phyloP scores from a whole-genome alignment of 1,140 invertebrate species.

The Drosophila tropicalis region DNA sequence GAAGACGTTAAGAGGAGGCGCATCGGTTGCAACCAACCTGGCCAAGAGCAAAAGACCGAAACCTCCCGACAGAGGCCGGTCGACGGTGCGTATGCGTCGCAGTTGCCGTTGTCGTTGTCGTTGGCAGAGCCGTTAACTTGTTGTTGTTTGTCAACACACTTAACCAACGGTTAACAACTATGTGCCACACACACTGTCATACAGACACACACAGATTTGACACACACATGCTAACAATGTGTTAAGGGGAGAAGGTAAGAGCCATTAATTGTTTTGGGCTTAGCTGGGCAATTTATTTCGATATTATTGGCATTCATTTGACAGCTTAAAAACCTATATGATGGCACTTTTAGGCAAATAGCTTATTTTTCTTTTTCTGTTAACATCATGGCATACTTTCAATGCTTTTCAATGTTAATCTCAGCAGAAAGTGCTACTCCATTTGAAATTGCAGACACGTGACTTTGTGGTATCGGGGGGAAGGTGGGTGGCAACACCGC shows the following conservation, averaged over 20 bases:
- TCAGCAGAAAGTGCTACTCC: conserved; percentile 57
- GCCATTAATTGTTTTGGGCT: conserved; percentile 26
- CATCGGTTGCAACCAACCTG: conserved; percentile 26
- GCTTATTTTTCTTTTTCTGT: conserved; percentile 8
- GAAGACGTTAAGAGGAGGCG: conserved; percentile 45
- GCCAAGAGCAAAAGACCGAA: conserved; percentile 9
- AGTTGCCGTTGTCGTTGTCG: conserved; percentile 17
- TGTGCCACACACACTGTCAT: conserved; percentile 37
- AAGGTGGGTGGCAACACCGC: background rate
- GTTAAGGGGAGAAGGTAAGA: conserved; percentile 9
- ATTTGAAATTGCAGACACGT: conserved; percentile 68
- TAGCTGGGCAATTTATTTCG: conserved; percentile 7
- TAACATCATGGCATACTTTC: conserved; percentile 54
- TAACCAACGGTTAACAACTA: conserved; percentile 56
- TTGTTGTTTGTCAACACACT: conserved; percentile 74
- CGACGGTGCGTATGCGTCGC: conserved; percentile 18
- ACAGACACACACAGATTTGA: conserved; percentile 16
- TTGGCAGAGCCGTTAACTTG: conserved; percentile 36
- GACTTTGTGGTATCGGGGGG: conserved; percentile 27
- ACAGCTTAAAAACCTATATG: no score
- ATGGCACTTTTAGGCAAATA: conserved; percentile 27
- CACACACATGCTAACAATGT: background rate
- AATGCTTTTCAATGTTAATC: conserved; percentile 22
- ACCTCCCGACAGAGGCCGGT: conserved; percentile 26
- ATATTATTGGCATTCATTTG: conserved; percentile 22